Base-by-base conservation (phyloP, 2,888 invertebrate genomes). In the Eurytoma adleriae region DNA sequence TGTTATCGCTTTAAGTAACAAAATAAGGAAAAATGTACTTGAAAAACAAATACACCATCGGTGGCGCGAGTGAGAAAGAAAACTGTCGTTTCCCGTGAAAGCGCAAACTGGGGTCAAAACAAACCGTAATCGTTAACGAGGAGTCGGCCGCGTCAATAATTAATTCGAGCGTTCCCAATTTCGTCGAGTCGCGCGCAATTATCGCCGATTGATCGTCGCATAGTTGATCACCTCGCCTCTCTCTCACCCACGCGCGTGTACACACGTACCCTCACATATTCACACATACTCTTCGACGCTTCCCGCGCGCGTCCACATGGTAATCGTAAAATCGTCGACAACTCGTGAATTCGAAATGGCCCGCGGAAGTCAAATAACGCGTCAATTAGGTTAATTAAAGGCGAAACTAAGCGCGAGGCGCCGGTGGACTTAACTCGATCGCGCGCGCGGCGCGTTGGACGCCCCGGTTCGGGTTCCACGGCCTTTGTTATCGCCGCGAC, bases 91-190 rank as follows among this genome's bases (percentile, higher is more conserved):
- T n/a, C 30, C 16, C 40, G 40, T 40, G 14, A 13, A 54, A 64
- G n/a, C 27, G 20, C 2, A 68, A 54, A 12, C 10, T 2, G 40
- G 64, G 13, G 27, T 16, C 14, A 27, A 4, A 27, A 27, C 40
- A 64, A 62, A 14, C 27, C 16, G 24, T 14, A 72, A 72, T 72
- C 16, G 52, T 59, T 62, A 52, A 64, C 59, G 59, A 40, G 50
- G 12, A 62, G 64, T 13, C 64, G 30, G 3, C 30, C 48, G 48
- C 56, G 18, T 56, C 62, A 56, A 70, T 78, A 72, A 57, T 69
- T 66, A 78, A 78, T 66, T 57, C 52, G 62, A 66, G 30, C 40
- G 52, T 24, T 71, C 59, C 24, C 14, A 72, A 78, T 72, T 72
- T 4, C 16, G 48, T 5, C 40, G 54, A n/a, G 54, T n/a, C 27